Percentiles rank a stretch among this genome's conserved stretches.
These are phyloP conservation scores for Bugula neritina DNA, from an alignment of 2,888 invertebrate species.

Conservation along the genomic window DNA sequence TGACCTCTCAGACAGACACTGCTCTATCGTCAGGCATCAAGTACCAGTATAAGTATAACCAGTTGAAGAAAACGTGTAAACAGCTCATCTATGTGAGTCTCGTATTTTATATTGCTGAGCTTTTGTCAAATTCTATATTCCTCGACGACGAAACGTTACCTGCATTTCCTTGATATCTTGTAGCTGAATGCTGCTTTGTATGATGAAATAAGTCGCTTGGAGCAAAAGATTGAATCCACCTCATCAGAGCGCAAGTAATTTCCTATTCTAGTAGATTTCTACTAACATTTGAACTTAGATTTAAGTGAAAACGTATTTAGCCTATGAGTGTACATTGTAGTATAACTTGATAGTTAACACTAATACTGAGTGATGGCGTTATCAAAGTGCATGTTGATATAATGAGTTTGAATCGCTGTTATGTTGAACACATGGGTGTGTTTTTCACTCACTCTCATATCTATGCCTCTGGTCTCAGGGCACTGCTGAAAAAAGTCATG, in stretches of 20 bases:
- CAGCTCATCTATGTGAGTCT: slow-evolving; percentile 54
- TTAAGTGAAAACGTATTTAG: neutral
- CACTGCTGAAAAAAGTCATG: slow-evolving; percentile 4
- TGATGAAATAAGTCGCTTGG: slow-evolving; percentile 78
- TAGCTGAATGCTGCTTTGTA: slow-evolving; percentile 62
- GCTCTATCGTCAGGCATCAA: slow-evolving; percentile 30
- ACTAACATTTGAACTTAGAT: neutral
- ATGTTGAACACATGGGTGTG: no score
- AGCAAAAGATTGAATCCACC: slow-evolving; percentile 71
- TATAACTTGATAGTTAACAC: neutral
- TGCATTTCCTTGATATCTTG: no score
- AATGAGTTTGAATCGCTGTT: no score
- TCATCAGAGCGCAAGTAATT: slow-evolving; percentile 71
- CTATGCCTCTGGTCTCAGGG: no score
- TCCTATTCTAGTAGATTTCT: no score
- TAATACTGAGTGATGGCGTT: neutral
- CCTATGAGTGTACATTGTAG: neutral
- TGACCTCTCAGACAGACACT: neutral
- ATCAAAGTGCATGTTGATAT: no score
- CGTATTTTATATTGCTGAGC: no score
- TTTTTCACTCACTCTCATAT: no score
- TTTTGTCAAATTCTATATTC: no score
- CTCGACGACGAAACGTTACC: no score
- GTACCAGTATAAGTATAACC: slow-evolving; percentile 49
- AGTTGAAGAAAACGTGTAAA: slow-evolving; percentile 50